Evolutionary conservation across 2,888 invertebrate species (phyloP), one percentile per base, ranked within the genome.

Genomic region (Saturnia japonica): DNA sequence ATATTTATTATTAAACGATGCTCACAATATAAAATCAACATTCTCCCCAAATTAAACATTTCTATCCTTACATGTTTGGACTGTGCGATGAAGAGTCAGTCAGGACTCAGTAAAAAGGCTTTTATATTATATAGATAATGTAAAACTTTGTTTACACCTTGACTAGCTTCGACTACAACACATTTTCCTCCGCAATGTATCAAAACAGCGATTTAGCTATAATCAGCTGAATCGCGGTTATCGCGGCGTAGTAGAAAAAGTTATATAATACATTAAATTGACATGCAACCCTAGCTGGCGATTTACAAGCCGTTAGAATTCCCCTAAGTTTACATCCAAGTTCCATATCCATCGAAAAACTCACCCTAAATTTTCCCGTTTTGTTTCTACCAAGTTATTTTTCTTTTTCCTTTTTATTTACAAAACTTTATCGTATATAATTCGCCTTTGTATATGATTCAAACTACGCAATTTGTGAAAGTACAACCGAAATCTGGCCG

Each of bases 381-480:
- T 64, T 64, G 40, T 64, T 64, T 64, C 34, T 9, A n/a, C 16
- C 34, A 8, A 34, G 64, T 64, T 40, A 3, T 40, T 40, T 19
- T 40, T 64, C 22, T 54, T 22, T 54, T 47, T 12, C 22, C 8
- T 64, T 34, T 40, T 64, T 64, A 40, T 64, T 40, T 64, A 64
- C 16, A 40, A 64, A 64, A 64, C 64, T 64, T 64, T 64, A 19
- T 64, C 64, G 64, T 40, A 40, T 40, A 64, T 40, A 64, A 64
- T 34, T 40, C 40, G 19, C 66, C 62, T 72, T 74, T 70, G 72
- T 73, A 71, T 70, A 71, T 70, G 74, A 43, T 43, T 72, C 72
- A 47, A 69, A 73, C 72, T 74, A 76, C 76, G 74, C 72, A 75
- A 77, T 78, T 79, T 74, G 72, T 72, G 71, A 74, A 70, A 73